These are phyloP conservation scores for Thoracochromis brauschi DNA, from an alignment of 2,113 vertebrate species.

Conservation along the genomic window DNA sequence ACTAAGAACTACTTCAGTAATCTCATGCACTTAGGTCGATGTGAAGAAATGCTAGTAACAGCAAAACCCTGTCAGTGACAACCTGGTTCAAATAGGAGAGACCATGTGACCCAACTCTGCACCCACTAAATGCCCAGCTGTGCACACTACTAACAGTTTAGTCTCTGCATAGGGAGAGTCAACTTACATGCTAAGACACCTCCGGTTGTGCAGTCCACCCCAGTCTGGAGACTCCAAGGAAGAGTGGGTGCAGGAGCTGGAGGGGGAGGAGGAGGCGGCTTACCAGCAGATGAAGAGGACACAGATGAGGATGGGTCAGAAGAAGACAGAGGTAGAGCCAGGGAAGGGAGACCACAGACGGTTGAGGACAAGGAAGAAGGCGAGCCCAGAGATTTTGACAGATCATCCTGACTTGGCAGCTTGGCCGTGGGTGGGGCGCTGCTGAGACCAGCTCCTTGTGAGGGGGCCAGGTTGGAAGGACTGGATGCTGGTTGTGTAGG, in stretches of 20 bases:
- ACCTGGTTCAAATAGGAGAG: not conserved
- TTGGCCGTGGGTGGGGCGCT: constrained; percentile 33
- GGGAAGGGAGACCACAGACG: constrained; percentile 24
- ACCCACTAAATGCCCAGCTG: not conserved
- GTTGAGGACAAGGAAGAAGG: constrained; percentile 66
- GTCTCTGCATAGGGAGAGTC: not conserved
- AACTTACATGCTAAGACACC: constrained; percentile 87
- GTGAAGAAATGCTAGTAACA: not conserved
- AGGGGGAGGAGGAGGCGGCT: constrained; percentile 69
- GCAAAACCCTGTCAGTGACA: not conserved
- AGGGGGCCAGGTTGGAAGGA: constrained; percentile 34
- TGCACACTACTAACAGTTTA: not conserved
- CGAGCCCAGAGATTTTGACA: constrained; percentile 52
- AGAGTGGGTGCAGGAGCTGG: constrained; percentile 55
- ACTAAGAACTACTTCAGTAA: not conserved
- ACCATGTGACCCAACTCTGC: not conserved
- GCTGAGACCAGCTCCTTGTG: constrained; percentile 28
- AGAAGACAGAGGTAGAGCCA: constrained; percentile 57
- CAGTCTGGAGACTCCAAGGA: constrained; percentile 85
- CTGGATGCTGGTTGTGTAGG: constrained; percentile 38
- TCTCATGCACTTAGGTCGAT: not conserved
- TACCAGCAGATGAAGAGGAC: constrained; percentile 67
- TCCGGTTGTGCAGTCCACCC: constrained; percentile 87
- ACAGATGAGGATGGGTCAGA: constrained; percentile 70
- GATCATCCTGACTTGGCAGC: constrained; percentile 46